Evolutionary conservation across 1,140 invertebrate genomes (phyloP).

Genomic region (Cecropterus lyciades): DNA sequence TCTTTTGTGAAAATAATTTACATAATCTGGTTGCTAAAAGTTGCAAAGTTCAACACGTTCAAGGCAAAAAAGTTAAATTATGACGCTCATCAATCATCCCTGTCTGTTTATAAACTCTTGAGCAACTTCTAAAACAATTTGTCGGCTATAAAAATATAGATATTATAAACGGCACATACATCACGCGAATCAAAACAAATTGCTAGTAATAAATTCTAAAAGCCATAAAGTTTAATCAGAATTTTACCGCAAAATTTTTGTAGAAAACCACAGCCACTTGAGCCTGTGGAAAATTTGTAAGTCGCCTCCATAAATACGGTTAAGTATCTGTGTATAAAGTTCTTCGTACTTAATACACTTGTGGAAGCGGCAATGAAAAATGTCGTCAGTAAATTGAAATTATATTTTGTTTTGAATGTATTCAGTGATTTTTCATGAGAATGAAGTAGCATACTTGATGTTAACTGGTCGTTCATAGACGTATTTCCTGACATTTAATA

Average conservation of each 20-base stretch:
- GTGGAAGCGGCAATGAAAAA: conserved; percentile 1
- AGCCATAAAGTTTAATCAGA: conserved; percentile 26
- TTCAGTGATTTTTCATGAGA: too few relatives aligned
- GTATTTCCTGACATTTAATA: too few relatives aligned
- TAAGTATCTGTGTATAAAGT: conserved; percentile 2
- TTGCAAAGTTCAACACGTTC: neutral
- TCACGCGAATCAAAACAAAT: conserved; percentile 29
- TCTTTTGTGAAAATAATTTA: too few relatives aligned
- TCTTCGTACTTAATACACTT: neutral
- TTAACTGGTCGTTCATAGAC: too few relatives aligned
- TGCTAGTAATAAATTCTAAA: conserved; percentile 23
- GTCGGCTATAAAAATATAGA: conserved; percentile 30
- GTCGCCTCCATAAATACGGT: conserved; percentile 10
- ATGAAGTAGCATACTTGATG: too few relatives aligned
- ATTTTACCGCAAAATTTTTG: conserved; percentile 12
- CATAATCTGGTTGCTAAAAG: neutral
- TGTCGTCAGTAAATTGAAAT: neutral
- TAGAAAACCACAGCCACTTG: conserved; percentile 13
- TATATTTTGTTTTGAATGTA: neutral
- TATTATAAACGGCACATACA: conserved; percentile 30
- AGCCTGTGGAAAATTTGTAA: conserved; percentile 9
- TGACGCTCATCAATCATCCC: conserved; percentile 12
- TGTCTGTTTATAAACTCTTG: conserved; percentile 3
- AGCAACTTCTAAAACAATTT: conserved; percentile 34
- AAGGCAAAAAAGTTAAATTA: conserved; percentile 13